phyloP scores from a whole-genome alignment of 1,140 invertebrate species.

The Zeugodacus cucurbitae region DNA sequence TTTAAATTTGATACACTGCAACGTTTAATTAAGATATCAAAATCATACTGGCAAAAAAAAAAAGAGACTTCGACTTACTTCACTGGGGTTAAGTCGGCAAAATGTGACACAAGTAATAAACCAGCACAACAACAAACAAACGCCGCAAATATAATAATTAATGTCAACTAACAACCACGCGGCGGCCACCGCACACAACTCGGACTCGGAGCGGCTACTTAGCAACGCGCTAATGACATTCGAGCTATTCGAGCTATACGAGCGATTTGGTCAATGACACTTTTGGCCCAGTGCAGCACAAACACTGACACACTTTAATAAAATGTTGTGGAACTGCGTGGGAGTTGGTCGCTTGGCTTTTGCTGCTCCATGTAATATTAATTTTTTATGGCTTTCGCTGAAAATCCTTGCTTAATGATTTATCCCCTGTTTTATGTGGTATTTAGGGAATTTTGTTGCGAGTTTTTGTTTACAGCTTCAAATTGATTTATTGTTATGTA shows the following conservation, averaged over 20 bases:
- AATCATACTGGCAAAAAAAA: background rate
- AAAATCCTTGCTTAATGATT: too few relatives aligned
- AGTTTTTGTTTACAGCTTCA: too few relatives aligned
- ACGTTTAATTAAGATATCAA: background rate
- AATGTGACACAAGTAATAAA: background rate
- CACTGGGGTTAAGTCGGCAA: background rate
- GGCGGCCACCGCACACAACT: background rate
- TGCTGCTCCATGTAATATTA: too few relatives aligned
- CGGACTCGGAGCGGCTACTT: background rate
- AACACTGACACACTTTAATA: too few relatives aligned
- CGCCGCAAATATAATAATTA: background rate
- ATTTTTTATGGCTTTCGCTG: too few relatives aligned
- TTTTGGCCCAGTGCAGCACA: background rate
- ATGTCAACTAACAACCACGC: background rate
- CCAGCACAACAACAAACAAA: background rate
- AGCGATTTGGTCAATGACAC: constrained; percentile 1
- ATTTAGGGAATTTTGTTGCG: too few relatives aligned
- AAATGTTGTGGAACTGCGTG: too few relatives aligned
- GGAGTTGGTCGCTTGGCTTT: too few relatives aligned
- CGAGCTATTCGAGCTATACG: background rate
- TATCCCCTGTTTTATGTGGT: too few relatives aligned
- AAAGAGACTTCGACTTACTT: too few relatives aligned
- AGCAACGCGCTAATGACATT: background rate
- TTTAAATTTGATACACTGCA: background rate
- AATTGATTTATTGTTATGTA: too few relatives aligned